Conservation (phyloP, 2,113 vertebrate genomes). For the Pantherophis guttatus region DNA sequence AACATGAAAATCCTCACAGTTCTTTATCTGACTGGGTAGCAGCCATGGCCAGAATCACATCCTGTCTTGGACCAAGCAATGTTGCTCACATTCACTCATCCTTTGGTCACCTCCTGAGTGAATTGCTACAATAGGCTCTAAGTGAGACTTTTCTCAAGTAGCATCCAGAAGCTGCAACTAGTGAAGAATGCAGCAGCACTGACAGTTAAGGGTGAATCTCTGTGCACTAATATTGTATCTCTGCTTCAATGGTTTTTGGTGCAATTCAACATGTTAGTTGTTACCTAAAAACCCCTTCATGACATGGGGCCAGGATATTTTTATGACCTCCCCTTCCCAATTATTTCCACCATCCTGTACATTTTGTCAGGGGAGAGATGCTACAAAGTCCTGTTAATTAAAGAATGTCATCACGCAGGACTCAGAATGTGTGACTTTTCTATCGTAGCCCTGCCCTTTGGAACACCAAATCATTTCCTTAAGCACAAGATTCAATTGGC, state of each 20-base stretch:
- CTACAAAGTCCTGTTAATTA: not conserved
- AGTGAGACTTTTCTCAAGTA: not conserved
- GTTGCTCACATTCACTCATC: not conserved
- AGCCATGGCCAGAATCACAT: not conserved
- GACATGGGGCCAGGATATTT: not conserved
- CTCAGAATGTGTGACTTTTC: not conserved
- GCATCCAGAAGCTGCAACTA: not conserved
- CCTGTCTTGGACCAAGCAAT: not conserved
- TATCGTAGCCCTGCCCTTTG: not conserved
- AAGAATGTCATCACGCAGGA: not conserved
- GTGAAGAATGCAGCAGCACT: not conserved
- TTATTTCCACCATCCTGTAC: not conserved
- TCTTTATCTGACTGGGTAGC: not conserved
- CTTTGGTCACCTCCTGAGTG: not conserved
- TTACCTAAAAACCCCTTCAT: not conserved
- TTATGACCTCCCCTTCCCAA: not conserved
- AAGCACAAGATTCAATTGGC: not conserved
- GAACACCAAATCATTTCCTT: not conserved
- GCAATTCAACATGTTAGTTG: not conserved
- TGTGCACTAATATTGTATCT: not conserved
- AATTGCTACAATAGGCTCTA: not conserved
- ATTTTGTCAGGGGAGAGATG: not conserved
- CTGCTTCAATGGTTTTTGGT: not conserved
- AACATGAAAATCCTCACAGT: not conserved
- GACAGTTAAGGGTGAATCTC: not conserved